phyloP scores from a whole-genome alignment of 1,140 invertebrate species.

The Panagrolaimus sp. region DNA sequence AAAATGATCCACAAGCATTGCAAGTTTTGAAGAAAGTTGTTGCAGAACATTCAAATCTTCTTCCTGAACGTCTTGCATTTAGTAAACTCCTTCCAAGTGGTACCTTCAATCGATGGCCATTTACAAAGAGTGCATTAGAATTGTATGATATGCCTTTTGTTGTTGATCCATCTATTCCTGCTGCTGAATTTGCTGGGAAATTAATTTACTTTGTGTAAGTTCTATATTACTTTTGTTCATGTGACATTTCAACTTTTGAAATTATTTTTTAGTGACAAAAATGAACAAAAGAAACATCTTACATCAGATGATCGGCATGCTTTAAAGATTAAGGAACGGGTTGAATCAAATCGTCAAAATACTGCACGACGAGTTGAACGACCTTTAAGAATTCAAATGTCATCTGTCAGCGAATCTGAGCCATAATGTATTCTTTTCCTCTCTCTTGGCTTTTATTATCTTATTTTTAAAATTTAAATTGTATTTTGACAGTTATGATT shows the following conservation, averaged over 20 bases:
- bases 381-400: conserved; percentile 23
- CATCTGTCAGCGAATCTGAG: conserved; percentile 20
- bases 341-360: conserved; percentile 9
- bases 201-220: conserved; percentile 29
- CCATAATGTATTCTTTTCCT: not conserved
- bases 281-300: not conserved
- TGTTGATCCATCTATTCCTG: not conserved
- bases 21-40: conserved; percentile 5
- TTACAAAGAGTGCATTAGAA: conserved; percentile 18
- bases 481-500: no score
- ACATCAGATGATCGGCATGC: conserved; percentile 20
- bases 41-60: conserved; percentile 9
- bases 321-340: not conserved
- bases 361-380: conserved; percentile 16
- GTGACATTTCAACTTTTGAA: not conserved
- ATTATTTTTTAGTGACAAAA: conserved; percentile 14
- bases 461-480: no score
- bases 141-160: conserved; percentile 10
- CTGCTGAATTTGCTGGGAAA: conserved; percentile 18
- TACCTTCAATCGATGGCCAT: conserved; percentile 15
- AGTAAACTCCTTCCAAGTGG: conserved; percentile 13
- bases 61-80: conserved; percentile 20
- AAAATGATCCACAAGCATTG: conserved; percentile 13
- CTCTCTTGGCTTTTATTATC: no score
- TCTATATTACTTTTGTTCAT: conserved; percentile 15